Conservation (phyloP, 1,140 invertebrate species). For the Magallana ariakensis region DNA sequence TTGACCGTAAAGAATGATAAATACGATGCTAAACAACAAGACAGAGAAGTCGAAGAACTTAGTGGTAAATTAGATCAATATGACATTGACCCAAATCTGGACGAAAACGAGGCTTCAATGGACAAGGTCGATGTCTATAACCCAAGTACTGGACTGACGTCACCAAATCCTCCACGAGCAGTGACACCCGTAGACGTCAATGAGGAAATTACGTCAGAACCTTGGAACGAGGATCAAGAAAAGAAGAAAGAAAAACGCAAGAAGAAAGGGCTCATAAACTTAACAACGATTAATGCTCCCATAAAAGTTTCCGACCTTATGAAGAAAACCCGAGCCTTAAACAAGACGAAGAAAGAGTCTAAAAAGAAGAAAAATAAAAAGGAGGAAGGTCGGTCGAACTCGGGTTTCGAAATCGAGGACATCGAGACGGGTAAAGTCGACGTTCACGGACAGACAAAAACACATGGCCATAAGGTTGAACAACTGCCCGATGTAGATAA, state of each 20-base stretch:
- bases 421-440: background rate
- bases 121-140: background rate
- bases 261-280: background rate
- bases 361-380: background rate
- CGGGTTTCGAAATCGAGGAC: background rate
- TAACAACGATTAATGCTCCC: background rate
- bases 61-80: background rate
- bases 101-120: conserved; percentile 3
- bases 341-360: background rate
- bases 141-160: background rate
- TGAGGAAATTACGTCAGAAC: background rate
- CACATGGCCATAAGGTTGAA: background rate
- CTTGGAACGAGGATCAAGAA: background rate
- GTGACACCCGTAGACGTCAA: background rate
- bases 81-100: conserved; percentile 15
- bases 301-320: conserved; percentile 2
- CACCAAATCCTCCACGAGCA: background rate
- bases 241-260: background rate
- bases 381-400: background rate
- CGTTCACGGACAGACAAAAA: background rate
- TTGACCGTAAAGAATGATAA: conserved; percentile 9
- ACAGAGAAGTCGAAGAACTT: background rate
- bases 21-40: background rate
- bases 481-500: background rate
- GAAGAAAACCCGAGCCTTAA: background rate